Evolutionary conservation across 1,140 invertebrate species (phyloP).

Genomic region (Drosophila trapezifrons): DNA sequence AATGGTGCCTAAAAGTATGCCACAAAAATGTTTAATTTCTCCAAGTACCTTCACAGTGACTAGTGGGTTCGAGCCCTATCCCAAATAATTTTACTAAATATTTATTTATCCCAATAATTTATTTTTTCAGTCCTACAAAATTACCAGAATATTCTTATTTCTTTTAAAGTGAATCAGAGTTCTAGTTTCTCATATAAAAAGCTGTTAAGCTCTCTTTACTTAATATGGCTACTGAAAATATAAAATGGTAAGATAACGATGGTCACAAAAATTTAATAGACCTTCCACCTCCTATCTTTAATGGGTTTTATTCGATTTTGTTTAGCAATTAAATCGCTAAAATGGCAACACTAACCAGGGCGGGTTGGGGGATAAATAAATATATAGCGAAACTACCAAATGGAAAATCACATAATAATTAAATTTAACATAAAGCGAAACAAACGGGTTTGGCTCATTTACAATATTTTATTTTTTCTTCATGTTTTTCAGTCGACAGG

Average conservation of each 20-base stretch:
- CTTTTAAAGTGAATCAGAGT: no score
- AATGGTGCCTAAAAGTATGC: no score
- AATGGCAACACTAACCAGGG: slow-evolving; percentile 29
- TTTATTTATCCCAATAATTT: no score
- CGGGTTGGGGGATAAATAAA: slow-evolving; percentile 30
- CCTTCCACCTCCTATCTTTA: not conserved
- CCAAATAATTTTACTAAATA: no score
- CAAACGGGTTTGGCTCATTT: slow-evolving; percentile 77
- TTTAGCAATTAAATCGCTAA: slow-evolving; percentile 19
- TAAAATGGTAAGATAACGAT: not conserved
- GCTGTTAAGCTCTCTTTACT: not conserved
- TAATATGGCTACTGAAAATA: not conserved
- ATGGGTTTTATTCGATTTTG: not conserved
- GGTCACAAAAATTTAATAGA: not conserved
- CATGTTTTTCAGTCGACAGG: slow-evolving; percentile 43
- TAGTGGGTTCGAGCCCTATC: no score
- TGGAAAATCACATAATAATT: slow-evolving; percentile 51
- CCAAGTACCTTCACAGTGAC: no score
- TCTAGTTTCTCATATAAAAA: no score
- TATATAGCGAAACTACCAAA: slow-evolving; percentile 34
- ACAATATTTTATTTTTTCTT: slow-evolving; percentile 56
- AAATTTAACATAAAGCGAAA: slow-evolving; percentile 33
- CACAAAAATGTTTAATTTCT: no score
- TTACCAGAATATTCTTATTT: no score
- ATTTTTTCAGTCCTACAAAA: no score